phyloP scores from a whole-genome alignment of 2,113 vertebrate species.

The Lota lota region DNA sequence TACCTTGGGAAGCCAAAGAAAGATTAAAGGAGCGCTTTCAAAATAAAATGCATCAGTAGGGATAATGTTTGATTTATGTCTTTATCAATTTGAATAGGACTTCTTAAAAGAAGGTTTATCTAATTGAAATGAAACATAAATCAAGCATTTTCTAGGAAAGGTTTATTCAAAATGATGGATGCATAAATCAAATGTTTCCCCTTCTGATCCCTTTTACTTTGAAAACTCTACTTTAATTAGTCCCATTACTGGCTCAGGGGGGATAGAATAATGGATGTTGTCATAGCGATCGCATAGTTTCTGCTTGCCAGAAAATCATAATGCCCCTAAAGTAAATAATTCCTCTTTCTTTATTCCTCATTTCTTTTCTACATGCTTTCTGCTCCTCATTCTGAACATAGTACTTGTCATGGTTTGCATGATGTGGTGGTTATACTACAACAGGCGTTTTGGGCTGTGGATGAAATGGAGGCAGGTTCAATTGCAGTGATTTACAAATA shows the following conservation, averaged over 20 bases:
- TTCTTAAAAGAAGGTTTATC: too few relatives aligned
- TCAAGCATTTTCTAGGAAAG: slow-evolving; percentile 13
- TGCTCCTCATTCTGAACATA: too few relatives aligned
- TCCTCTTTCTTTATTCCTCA: slow-evolving; percentile 8
- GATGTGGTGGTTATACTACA: too few relatives aligned
- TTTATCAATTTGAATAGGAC: too few relatives aligned
- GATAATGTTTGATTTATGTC: too few relatives aligned
- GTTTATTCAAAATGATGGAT: slow-evolving; percentile 41
- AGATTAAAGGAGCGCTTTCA: background rate
- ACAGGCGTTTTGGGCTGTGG: too few relatives aligned
- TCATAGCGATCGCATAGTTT: slow-evolving; percentile 40
- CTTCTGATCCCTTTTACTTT: slow-evolving; percentile 16
- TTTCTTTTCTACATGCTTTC: background rate
- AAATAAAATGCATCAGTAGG: too few relatives aligned
- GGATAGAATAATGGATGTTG: slow-evolving; percentile 35
- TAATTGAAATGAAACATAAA: too few relatives aligned
- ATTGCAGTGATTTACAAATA: too few relatives aligned
- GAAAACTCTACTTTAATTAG: slow-evolving; percentile 32
- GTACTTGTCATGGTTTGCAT: background rate
- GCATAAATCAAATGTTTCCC: slow-evolving; percentile 60
- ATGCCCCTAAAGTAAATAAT: slow-evolving; percentile 29
- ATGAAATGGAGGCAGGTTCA: too few relatives aligned
- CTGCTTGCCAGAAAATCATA: slow-evolving; percentile 43
- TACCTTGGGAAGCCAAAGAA: slow-evolving; percentile 43
- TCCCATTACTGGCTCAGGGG: slow-evolving; percentile 27